phyloP scores from a whole-genome alignment of 2,113 vertebrate species.

The Mystacornis crossleyi region DNA sequence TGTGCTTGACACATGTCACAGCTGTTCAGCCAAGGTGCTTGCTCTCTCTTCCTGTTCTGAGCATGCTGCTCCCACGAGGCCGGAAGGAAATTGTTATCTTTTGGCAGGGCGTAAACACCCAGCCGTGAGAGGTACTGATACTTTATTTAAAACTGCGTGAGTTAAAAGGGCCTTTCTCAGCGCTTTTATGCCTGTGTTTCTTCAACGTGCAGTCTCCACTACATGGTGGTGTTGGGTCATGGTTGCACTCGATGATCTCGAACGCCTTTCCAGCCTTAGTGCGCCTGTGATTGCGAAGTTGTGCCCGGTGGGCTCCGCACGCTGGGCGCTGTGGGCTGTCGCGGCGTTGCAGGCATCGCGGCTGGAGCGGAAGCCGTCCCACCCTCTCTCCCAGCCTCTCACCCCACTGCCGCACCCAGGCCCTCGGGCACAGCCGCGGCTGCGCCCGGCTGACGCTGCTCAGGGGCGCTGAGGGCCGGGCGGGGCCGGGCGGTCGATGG shows the following conservation, averaged over 20 bases:
- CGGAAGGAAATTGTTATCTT: not conserved
- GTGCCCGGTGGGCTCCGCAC: not conserved
- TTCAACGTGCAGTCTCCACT: accelerated
- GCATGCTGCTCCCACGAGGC: not conserved
- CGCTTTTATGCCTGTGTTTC: accelerated
- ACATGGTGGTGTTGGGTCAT: accelerated
- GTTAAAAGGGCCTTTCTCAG: accelerated
- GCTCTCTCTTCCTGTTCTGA: accelerated
- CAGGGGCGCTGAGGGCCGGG: not conserved
- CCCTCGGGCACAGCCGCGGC: not conserved
- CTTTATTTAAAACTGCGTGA: not conserved
- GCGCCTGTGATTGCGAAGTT: not conserved
- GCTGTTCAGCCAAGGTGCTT: not conserved
- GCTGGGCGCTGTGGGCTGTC: not conserved
- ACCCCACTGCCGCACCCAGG: accelerated
- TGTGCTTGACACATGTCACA: no score
- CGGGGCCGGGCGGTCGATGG: not conserved
- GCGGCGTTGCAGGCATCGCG: not conserved
- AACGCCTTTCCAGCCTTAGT: no score
- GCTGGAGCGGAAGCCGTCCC: not conserved
- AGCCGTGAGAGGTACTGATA: not conserved
- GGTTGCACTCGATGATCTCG: not conserved
- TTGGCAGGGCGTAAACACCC: no score
- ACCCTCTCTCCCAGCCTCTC: not conserved
- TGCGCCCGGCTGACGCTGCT: not conserved